A percentile compares a stretch with the other conserved stretches of the same genome.
phyloP scores from a whole-genome alignment of 2,888 invertebrate genomes.

The Spilarctia lutea region DNA sequence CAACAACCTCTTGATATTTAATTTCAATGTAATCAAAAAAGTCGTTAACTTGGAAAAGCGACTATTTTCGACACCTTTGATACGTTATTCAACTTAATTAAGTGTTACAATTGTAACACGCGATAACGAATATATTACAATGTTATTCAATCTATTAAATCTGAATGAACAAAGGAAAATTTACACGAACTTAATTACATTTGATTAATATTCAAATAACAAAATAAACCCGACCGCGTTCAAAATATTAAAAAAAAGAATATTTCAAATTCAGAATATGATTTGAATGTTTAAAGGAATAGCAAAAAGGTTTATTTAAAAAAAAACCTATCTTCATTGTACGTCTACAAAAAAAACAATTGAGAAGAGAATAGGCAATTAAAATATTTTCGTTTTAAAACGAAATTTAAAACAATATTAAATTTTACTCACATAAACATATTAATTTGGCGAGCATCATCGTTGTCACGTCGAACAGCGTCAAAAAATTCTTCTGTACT shows the following conservation, averaged over 20 bases:
- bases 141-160: constrained; percentile 38
- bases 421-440: constrained; percentile 77
- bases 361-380: constrained; percentile 29
- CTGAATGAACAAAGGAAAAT: constrained; percentile 40
- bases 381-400: constrained; percentile 2
- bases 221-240: constrained; percentile 17
- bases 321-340: neutral
- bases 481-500: constrained; percentile 64
- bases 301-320: neutral
- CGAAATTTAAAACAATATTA: constrained; percentile 20
- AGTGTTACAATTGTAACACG: constrained; percentile 33
- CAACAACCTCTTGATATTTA: constrained; percentile 5
- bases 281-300: constrained; percentile 5
- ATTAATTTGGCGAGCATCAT: constrained; percentile 67
- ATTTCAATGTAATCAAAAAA: constrained; percentile 15
- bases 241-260: neutral
- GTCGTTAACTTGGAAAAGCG: constrained; percentile 17
- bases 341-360: constrained; percentile 20
- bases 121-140: constrained; percentile 34
- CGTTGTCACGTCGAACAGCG: constrained; percentile 61
- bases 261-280: neutral
- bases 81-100: constrained; percentile 24
- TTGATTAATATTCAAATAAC: constrained; percentile 26
- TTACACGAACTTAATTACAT: constrained; percentile 28
- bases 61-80: constrained; percentile 20